Percentiles rank a stretch among this genome's conserved stretches.
phyloP scores from a whole-genome alignment of 1,140 invertebrate species.

The Frieseomelitta varia region DNA sequence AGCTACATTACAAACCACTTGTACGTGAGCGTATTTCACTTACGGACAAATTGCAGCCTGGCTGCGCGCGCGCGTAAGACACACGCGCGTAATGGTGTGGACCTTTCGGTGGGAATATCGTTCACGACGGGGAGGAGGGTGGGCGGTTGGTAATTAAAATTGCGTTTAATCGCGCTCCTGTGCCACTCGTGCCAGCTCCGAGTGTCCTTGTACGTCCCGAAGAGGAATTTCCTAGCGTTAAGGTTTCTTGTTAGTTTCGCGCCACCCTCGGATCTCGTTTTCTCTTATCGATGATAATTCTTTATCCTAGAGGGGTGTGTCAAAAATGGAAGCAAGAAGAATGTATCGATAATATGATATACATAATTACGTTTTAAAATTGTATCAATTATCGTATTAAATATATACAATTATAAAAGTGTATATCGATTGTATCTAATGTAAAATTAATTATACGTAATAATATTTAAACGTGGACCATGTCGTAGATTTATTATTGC shows the following conservation, averaged over 20 bases:
- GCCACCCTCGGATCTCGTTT: background rate
- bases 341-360: no score
- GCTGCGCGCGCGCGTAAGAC: constrained; percentile 8
- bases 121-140: background rate
- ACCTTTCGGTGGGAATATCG: constrained; percentile 4
- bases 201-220: background rate
- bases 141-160: constrained; percentile 27
- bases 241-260: background rate
- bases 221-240: background rate
- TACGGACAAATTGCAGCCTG: constrained; percentile 47
- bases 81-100: background rate
- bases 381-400: no score
- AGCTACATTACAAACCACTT: constrained; percentile 55
- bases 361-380: no score
- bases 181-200: constrained; percentile 5
- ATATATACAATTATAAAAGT: no score
- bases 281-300: background rate
- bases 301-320: background rate
- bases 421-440: no score
- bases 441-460: no score
- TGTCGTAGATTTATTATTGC: no score
- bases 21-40: constrained; percentile 42
- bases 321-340: no score
- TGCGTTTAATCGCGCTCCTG: constrained; percentile 28
- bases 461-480: no score